Evolutionary conservation across 2,797 vertebrate genomes (phyloP).

Genomic region (Sphenopsis melanotis): DNA sequence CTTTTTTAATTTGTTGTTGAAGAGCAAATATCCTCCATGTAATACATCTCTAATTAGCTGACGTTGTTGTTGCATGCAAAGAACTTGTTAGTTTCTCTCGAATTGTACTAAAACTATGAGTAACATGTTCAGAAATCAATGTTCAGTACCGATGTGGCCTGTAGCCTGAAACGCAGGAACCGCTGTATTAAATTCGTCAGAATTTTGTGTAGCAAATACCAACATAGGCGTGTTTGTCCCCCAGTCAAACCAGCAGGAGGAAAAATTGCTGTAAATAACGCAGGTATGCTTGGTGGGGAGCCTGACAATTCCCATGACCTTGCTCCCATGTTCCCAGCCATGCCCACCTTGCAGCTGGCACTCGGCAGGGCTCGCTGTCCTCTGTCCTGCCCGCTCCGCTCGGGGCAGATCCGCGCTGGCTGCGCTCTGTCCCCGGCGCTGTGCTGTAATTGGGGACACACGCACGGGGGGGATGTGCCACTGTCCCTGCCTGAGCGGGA

Average conservation of each 20-base stretch:
- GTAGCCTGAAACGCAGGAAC: background rate
- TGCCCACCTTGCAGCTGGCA: background rate
- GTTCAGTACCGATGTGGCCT: background rate
- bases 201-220: background rate
- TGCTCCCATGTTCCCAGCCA: background rate
- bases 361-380: accelerated
- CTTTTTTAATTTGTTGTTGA: background rate
- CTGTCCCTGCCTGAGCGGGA: background rate
- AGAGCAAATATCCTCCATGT: background rate
- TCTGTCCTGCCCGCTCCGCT: accelerated
- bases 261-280: background rate
- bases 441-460: accelerated
- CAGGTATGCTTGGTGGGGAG: background rate
- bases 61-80: background rate
- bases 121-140: background rate
- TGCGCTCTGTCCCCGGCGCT: background rate
- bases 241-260: background rate
- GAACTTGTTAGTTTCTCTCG: constrained; percentile 1
- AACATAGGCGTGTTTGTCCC: background rate
- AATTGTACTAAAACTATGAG: background rate
- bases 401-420: accelerated
- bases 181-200: background rate
- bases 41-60: constrained; percentile 12
- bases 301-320: background rate
- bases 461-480: background rate